These are phyloP conservation scores for Zosterops lateralis DNA, from an alignment of 2,113 vertebrate species.

Conservation along the genomic window DNA sequence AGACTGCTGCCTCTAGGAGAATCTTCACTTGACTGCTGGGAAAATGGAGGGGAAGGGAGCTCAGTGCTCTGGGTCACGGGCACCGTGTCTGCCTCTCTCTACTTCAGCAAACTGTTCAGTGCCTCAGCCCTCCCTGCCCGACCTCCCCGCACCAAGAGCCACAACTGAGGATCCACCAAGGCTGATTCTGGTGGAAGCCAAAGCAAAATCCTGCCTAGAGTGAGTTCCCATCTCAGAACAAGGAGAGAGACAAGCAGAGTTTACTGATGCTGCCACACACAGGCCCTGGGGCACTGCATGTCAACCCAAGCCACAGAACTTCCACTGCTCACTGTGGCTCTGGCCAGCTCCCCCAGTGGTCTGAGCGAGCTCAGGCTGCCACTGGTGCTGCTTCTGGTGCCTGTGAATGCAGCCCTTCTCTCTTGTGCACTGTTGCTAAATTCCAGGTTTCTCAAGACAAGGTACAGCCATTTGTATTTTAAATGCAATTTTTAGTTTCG, in stretches of 20 bases:
- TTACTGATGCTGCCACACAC: neutral
- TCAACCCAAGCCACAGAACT: neutral
- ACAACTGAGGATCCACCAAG: neutral
- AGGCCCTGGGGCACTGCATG: neutral
- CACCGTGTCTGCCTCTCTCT: neutral
- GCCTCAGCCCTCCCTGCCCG: neutral
- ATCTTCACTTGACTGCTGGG: constrained; percentile 73
- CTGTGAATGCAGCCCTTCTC: neutral
- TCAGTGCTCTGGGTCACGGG: neutral
- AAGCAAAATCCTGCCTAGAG: neutral
- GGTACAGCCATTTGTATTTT: neutral
- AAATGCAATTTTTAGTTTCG: neutral
- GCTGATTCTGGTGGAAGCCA: neutral
- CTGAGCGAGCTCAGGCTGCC: accelerated
- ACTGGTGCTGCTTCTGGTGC: neutral
- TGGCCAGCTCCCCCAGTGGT: neutral
- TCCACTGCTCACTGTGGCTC: accelerated
- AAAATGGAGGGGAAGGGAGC: neutral
- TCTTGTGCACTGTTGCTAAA: neutral
- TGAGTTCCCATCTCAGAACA: neutral
- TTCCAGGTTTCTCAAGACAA: neutral
- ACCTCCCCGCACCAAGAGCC: accelerated
- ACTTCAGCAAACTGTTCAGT: neutral
- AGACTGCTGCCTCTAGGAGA: constrained; percentile 60
- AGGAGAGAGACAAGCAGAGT: accelerated